Evolutionary conservation across 2,113 vertebrate genomes (phyloP), one percentile per base, ranked within the genome.

Genomic region (Oryzias curvinotus): DNA sequence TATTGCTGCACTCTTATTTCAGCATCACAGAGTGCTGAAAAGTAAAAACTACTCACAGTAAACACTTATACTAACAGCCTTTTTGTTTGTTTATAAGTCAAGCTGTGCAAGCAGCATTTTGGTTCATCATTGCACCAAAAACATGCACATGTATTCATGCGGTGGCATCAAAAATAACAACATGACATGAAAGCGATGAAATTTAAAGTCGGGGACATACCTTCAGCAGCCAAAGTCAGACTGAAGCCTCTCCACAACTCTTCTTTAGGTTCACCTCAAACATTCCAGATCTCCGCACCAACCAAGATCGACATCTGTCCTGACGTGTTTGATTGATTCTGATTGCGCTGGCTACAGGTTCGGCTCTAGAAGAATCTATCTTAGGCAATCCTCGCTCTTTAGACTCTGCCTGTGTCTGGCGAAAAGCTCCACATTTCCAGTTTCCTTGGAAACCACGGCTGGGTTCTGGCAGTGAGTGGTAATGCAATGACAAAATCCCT

Each of bases 361-460:
- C 83, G 83, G 89, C 85, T 90, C 90, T 78, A 85, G 90, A 91
- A 92, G 81, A 88, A 90, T 91, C 91, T 87, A 73, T 91, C 84
- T 85, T 81, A 78, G 88, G 87, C 89, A 87, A 75, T 85, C 88
- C 88, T 90, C 85, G 74, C 87, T 88, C 86, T 90, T 84, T 82
- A 87, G 83, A 83, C 87, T 80, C 81, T 72, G 86, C 68, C 87
- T 90, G 80, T 73, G 84, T 89, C 84, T 90, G 70, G 78, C 85
- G 81, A 91, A 90, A 90, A 90, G 90, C 85, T 89, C 91, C 91
- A 88, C 87, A 90, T 87, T 91, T 88, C 88, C 85, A 87, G 92
- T 93, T 92, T 91, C 92, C 92, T 88, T 92, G 92, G 92, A 91
- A 93, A 93, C 92, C 88, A 91, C 78, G 48, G 75, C 85, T 71